Conservation (phyloP, 64 coral and sea anemone species). For the Montipora cactus region DNA sequence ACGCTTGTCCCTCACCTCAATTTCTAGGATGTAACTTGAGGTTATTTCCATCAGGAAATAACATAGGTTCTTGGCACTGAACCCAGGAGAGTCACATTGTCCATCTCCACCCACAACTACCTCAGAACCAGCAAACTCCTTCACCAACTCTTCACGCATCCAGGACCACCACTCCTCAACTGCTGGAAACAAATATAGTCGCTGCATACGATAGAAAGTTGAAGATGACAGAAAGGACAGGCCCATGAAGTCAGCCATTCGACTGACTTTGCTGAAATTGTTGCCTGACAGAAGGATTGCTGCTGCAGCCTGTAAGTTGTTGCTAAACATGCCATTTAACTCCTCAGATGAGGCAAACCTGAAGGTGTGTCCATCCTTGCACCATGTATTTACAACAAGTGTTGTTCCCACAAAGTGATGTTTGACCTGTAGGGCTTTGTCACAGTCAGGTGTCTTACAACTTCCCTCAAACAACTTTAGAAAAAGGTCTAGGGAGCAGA, state of each 20-base stretch:
- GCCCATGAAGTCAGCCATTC: background rate
- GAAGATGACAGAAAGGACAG: constrained; percentile 22
- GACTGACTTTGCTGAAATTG: background rate
- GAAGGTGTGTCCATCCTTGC: background rate
- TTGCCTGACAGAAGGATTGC: background rate
- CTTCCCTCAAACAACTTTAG: background rate
- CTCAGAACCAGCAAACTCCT: constrained; percentile 11
- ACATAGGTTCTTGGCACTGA: constrained; percentile 55
- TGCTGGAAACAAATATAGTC: constrained; percentile 49
- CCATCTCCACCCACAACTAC: constrained; percentile 66
- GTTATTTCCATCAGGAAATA: constrained; percentile 32
- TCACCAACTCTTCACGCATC: constrained; percentile 25
- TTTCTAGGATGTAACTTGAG: background rate
- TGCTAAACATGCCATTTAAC: background rate
- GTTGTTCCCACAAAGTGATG: background rate
- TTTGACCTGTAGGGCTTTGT: background rate
- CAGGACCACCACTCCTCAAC: constrained; percentile 68
- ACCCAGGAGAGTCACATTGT: constrained; percentile 69
- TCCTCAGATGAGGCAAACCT: background rate
- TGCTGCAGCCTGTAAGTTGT: background rate
- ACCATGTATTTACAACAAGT: background rate
- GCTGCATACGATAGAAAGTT: constrained; percentile 43
- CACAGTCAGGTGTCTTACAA: background rate
- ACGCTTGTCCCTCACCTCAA: constrained; percentile 57
- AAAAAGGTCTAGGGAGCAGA: background rate